Percentiles rank a stretch among this genome's conserved stretches.
Evolutionary conservation across 2,888 invertebrate genomes (phyloP).

Genomic region (Theodoxus fluviatilis): DNA sequence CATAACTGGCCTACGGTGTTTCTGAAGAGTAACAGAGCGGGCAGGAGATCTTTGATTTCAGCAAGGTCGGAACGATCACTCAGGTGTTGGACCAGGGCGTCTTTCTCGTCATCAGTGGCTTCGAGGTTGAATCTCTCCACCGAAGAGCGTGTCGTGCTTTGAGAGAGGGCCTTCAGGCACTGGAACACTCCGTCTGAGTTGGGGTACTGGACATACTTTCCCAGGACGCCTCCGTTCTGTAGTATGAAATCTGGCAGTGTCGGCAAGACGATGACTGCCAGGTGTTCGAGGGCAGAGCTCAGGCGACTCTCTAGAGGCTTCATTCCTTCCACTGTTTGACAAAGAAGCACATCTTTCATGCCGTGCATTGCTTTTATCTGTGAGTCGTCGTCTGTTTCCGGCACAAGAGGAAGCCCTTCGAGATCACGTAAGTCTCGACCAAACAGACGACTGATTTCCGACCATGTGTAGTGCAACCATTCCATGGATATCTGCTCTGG

Average conservation of each 20-base stretch:
- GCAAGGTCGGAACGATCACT: not conserved
- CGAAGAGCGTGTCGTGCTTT: not conserved
- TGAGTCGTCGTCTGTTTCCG: no score
- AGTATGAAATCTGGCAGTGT: constrained; percentile 18
- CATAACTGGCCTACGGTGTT: not conserved
- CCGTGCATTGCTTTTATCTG: no score
- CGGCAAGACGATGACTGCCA: not conserved
- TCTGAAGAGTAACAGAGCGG: constrained; percentile 22
- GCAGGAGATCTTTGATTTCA: not conserved
- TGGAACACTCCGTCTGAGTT: constrained; percentile 22
- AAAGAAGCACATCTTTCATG: not conserved
- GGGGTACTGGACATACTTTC: constrained; percentile 27
- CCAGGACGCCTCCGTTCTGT: constrained; percentile 14
- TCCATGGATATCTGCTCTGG: no score
- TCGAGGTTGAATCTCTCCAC: constrained; percentile 12
- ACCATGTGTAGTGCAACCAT: no score
- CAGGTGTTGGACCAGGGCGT: constrained; percentile 1
- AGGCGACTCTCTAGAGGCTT: not conserved
- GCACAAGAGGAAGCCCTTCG: no score
- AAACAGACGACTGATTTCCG: no score
- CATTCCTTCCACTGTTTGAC: constrained; percentile 8
- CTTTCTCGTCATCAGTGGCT: constrained; percentile 17
- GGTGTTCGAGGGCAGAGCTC: constrained; percentile 3
- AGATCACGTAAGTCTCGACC: no score
- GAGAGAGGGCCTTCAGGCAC: constrained; percentile 5